Percentiles rank a stretch among this genome's conserved stretches.
phyloP scores from a whole-genome alignment of 35 echinoderm and acorn worm species.

The Stichopus chloronotus region DNA sequence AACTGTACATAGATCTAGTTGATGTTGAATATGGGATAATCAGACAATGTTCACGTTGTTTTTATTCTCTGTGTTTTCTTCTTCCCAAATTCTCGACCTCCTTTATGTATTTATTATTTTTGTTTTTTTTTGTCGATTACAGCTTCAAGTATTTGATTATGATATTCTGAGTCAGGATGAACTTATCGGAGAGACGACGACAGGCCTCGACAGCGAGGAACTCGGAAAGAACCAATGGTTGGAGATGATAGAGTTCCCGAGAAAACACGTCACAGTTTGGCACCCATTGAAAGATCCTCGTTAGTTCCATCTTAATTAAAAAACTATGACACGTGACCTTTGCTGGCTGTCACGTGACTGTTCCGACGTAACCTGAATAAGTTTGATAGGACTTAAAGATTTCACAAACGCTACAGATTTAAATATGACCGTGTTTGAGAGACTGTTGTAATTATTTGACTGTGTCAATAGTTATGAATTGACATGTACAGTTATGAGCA shows the following conservation, averaged over 20 bases:
- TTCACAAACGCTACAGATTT: too few species aligned
- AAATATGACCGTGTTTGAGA: too few species aligned
- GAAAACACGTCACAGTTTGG: conserved; percentile 86
- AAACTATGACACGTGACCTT: too few species aligned
- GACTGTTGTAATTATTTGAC: too few species aligned
- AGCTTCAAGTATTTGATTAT: conserved; percentile 90
- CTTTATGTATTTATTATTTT: not conserved
- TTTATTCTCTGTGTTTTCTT: not conserved
- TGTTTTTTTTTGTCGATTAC: not conserved
- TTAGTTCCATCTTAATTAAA: not conserved
- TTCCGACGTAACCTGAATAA: too few species aligned
- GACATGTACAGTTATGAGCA: too few species aligned
- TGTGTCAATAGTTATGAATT: too few species aligned
- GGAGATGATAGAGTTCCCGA: conserved; percentile 82
- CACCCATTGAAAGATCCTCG: conserved; percentile 63
- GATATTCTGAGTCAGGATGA: conserved; percentile 90
- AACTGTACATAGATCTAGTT: too few species aligned
- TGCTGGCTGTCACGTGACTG: too few species aligned
- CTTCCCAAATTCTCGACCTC: not conserved
- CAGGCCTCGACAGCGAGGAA: conserved; percentile 70
- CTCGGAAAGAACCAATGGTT: conserved; percentile 81
- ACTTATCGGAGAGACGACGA: conserved; percentile 67
- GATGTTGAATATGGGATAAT: too few species aligned
- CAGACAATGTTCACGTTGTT: not conserved
- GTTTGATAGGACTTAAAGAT: too few species aligned